phyloP scores from a whole-genome alignment of 2,888 invertebrate species.

The Imbricaverruca yamaguchii region DNA sequence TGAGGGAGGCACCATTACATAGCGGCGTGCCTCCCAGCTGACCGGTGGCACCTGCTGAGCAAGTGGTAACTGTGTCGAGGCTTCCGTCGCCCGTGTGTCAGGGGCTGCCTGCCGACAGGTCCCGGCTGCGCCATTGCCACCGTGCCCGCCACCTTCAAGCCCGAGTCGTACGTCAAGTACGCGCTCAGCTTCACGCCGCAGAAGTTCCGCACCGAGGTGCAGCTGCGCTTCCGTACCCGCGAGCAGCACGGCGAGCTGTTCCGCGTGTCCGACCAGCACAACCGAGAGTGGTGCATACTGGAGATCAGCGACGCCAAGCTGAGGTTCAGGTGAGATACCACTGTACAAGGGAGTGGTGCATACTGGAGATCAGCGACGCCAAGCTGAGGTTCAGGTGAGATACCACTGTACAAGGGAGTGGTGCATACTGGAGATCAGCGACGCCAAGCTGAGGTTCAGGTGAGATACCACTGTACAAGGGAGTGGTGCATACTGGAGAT shows the following conservation, averaged over 20 bases:
- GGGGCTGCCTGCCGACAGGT: slow-evolving; percentile 26
- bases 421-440: slow-evolving; percentile 52
- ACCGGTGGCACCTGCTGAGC: too few relatives aligned
- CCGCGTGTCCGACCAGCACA: slow-evolving; percentile 87
- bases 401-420: too few relatives aligned
- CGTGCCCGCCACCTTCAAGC: slow-evolving; percentile 83
- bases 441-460: slow-evolving; percentile 32
- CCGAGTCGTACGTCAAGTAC: slow-evolving; percentile 94
- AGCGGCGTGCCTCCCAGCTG: too few relatives aligned
- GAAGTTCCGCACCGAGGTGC: slow-evolving; percentile 83
- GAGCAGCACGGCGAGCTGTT: slow-evolving; percentile 90
- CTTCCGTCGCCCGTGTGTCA: too few relatives aligned
- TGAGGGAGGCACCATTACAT: too few relatives aligned
- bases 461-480: not conserved
- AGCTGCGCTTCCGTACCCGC: slow-evolving; percentile 85
- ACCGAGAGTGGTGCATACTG: slow-evolving; percentile 85
- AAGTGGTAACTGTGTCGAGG: too few relatives aligned
- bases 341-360: slow-evolving; percentile 42
- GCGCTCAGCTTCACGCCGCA: slow-evolving; percentile 90
- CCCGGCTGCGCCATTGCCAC: slow-evolving; percentile 77
- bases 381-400: slow-evolving; percentile 31
- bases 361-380: slow-evolving; percentile 49
- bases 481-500: slow-evolving; percentile 52
- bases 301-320: slow-evolving; percentile 38
- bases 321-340: slow-evolving; percentile 29